Conservation (phyloP, 2,797 vertebrate species). For the Cercopithecus diana region DNA sequence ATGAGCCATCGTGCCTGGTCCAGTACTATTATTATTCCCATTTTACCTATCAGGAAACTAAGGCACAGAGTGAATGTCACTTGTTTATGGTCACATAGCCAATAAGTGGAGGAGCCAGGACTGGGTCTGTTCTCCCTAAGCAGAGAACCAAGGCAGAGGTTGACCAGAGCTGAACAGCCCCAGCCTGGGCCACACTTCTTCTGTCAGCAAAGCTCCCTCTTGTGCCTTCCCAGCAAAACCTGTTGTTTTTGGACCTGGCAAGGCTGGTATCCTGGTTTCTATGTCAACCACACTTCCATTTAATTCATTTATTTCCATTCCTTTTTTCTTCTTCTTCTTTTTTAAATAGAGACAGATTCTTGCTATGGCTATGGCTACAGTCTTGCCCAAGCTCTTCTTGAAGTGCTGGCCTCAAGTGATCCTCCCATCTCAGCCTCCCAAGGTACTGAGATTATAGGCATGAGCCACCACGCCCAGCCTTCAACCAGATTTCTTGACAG, state of each 20-base stretch:
- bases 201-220: neutral
- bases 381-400: neutral
- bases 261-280: neutral
- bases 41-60: conserved; percentile 9
- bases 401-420: neutral
- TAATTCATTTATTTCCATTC: neutral
- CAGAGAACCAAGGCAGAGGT: neutral
- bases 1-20: too few species aligned
- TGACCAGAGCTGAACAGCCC: neutral
- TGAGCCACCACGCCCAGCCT: neutral
- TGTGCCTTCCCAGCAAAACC: neutral
- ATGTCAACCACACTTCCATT: neutral
- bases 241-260: neutral
- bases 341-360: neutral
- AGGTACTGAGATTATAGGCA: neutral
- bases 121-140: neutral
- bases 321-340: neutral
- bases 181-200: neutral
- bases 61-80: neutral
- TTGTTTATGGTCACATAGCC: neutral
- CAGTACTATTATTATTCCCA: neutral
- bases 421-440: neutral
- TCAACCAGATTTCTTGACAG: neutral
- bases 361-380: neutral
- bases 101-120: neutral